Conservation (phyloP, 1,140 invertebrate genomes). For the Micrasema minimum region DNA sequence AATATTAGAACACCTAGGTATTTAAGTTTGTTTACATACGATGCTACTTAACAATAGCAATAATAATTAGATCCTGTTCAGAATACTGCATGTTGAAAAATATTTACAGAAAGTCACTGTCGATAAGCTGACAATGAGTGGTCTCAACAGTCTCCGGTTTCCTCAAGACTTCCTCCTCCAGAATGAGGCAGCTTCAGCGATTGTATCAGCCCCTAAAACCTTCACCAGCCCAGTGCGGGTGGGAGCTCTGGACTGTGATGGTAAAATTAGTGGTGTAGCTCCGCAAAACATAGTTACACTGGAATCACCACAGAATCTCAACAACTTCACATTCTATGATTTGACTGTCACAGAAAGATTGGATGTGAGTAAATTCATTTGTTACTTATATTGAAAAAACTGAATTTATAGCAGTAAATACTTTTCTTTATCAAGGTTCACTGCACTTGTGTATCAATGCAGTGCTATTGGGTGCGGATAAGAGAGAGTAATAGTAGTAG, state of each 20-base stretch:
- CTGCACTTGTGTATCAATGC: too few relatives aligned
- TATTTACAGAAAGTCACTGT: conserved; percentile 58
- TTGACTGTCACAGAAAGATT: conserved; percentile 58
- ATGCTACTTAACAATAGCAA: too few relatives aligned
- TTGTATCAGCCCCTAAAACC: conserved; percentile 58
- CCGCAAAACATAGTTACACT: conserved; percentile 55
- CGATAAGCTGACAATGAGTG: conserved; percentile 55
- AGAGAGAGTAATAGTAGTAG: too few relatives aligned
- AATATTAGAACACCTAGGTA: too few relatives aligned
- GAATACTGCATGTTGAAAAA: background rate
- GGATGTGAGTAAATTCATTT: conserved; percentile 53
- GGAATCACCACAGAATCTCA: conserved; percentile 54
- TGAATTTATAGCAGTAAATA: background rate
- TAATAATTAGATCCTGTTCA: background rate
- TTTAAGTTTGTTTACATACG: too few relatives aligned
- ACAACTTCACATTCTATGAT: conserved; percentile 57
- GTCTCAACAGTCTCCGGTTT: conserved; percentile 63
- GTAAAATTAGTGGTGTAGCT: conserved; percentile 55
- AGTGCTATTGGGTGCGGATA: too few relatives aligned
- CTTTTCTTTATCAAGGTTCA: too few relatives aligned
- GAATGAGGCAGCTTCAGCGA: conserved; percentile 54
- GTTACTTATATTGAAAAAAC: background rate
- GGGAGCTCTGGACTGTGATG: conserved; percentile 52
- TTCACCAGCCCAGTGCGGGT: conserved; percentile 55
- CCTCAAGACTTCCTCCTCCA: conserved; percentile 62